phyloP scores from a whole-genome alignment of 2,888 invertebrate genomes.

The Catocala nupta region DNA sequence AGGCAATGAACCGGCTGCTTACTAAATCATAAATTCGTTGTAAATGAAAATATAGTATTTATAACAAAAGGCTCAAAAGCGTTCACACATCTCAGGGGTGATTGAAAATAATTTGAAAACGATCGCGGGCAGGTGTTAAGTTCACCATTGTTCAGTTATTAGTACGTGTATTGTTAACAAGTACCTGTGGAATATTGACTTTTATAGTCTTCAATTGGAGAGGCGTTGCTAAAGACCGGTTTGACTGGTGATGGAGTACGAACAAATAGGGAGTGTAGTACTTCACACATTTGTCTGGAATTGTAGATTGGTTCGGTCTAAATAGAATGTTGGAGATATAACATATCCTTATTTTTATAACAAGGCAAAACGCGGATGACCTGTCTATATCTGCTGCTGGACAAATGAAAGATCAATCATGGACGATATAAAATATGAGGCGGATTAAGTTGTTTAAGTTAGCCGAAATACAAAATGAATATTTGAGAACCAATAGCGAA shows the following conservation, averaged over 20 bases:
- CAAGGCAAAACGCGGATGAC: too few relatives aligned
- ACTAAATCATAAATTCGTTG: too few relatives aligned
- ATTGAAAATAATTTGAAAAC: slow-evolving; percentile 23
- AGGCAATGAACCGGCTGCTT: too few relatives aligned
- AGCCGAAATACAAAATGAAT: too few relatives aligned
- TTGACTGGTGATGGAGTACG: background rate
- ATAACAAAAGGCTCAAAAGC: background rate
- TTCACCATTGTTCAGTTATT: slow-evolving; percentile 60
- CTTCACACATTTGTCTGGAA: slow-evolving; percentile 3
- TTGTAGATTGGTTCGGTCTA: background rate
- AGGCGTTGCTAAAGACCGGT: slow-evolving; percentile 6
- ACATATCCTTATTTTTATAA: too few relatives aligned
- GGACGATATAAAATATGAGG: too few relatives aligned
- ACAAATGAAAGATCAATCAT: too few relatives aligned
- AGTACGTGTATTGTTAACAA: slow-evolving; percentile 37
- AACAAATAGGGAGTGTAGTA: slow-evolving; percentile 9
- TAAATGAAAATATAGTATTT: background rate
- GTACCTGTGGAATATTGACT: slow-evolving; percentile 18
- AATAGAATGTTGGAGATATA: too few relatives aligned
- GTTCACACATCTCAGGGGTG: slow-evolving; percentile 22
- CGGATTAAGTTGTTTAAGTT: too few relatives aligned
- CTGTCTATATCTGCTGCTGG: too few relatives aligned
- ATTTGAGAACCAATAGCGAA: too few relatives aligned
- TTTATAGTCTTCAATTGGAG: slow-evolving; percentile 17
- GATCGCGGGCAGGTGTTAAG: slow-evolving; percentile 59